Conservation (phyloP, 64 coral and sea anemone genomes). For the Actinia equina region DNA sequence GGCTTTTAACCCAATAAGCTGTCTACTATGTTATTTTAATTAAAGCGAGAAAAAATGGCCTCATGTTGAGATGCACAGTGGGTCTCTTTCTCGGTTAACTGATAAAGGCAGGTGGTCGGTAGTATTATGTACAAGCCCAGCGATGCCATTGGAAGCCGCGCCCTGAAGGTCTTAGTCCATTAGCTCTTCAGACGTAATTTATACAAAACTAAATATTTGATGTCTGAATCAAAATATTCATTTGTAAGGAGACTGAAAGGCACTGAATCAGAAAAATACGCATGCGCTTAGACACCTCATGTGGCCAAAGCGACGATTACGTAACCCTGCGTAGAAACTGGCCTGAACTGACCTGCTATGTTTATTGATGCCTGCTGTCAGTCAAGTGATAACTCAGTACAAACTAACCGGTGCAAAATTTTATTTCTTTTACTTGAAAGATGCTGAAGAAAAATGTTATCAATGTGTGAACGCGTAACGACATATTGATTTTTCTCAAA, state of each 20-base stretch:
- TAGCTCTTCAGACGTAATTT: too few species aligned
- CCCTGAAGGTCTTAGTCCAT: not conserved
- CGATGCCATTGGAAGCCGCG: not conserved
- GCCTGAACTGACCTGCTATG: too few species aligned
- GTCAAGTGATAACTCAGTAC: too few species aligned
- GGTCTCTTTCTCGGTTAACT: not conserved
- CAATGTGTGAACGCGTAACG: too few species aligned
- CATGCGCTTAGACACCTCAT: not conserved
- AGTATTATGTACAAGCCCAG: not conserved
- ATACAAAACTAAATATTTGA: too few species aligned
- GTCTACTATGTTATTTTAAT: not conserved
- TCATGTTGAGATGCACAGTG: not conserved
- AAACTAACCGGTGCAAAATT: too few species aligned
- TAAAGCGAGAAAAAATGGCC: not conserved
- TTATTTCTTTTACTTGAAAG: too few species aligned
- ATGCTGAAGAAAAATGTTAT: too few species aligned
- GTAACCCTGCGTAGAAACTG: too few species aligned
- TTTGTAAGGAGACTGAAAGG: not conserved
- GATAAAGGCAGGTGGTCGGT: not conserved
- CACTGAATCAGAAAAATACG: not conserved
- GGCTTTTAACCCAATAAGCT: not conserved
- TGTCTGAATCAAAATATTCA: not conserved
- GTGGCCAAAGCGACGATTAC: too few species aligned
- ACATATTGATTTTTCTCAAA: too few species aligned
- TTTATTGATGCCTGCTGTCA: too few species aligned